Evolutionary conservation across 2,797 vertebrate species (phyloP).

Genomic region (Catamblyrhynchus diadema): DNA sequence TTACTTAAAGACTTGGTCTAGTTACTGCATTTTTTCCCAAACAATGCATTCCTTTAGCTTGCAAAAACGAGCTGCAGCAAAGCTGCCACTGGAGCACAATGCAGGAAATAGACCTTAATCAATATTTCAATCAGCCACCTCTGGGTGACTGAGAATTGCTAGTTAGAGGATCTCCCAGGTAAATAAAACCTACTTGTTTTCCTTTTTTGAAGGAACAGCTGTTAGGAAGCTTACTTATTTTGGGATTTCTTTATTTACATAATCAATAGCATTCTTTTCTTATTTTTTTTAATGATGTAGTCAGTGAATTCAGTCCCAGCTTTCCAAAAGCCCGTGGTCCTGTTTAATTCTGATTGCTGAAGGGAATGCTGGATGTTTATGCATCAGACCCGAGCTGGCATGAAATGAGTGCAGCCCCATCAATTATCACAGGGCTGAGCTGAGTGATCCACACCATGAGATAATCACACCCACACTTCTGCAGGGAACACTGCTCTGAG

Average conservation of each 20-base stretch:
- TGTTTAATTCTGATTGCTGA: background rate
- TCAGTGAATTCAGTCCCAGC: background rate
- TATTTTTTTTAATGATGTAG: background rate
- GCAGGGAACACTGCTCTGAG: background rate
- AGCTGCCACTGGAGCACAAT: constrained; percentile 13
- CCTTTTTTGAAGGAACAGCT: background rate
- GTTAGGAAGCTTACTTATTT: background rate
- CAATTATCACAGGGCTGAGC: background rate
- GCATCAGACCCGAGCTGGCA: background rate
- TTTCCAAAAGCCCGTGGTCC: background rate
- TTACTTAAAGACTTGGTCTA: background rate
- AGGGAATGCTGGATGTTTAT: background rate
- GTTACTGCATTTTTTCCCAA: background rate
- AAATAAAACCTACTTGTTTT: background rate
- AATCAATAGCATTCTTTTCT: background rate
- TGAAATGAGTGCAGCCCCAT: background rate
- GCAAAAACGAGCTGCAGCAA: constrained; percentile 28
- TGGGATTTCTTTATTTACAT: background rate
- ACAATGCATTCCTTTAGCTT: background rate
- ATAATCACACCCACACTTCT: constrained; percentile 2
- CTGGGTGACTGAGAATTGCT: constrained; percentile 40
- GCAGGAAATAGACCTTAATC: constrained; percentile 45
- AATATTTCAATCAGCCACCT: constrained; percentile 56
- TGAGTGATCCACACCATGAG: background rate
- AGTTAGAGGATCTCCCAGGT: constrained; percentile 11